A percentile compares a stretch with the other conserved stretches of the same genome.
Conservation (phyloP, 2,113 vertebrate genomes). For the Leptocoma aspasia region DNA sequence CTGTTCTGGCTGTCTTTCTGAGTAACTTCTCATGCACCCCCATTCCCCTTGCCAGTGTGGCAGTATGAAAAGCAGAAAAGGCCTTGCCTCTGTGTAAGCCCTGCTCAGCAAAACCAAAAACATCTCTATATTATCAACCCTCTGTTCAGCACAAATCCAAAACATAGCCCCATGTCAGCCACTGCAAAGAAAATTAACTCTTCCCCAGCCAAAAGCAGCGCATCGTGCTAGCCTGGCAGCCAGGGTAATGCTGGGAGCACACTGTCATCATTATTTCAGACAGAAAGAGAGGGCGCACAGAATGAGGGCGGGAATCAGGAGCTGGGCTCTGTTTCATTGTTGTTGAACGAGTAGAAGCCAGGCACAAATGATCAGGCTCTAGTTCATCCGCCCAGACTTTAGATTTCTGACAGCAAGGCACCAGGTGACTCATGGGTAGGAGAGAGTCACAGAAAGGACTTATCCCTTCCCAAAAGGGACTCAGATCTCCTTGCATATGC, state of each 20-base stretch:
- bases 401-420: background rate
- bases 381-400: background rate
- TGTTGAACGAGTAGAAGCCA: background rate
- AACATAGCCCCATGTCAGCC: background rate
- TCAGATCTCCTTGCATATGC: background rate
- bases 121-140: background rate
- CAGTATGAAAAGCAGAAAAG: background rate
- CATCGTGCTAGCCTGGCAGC: background rate
- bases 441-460: background rate
- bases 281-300: background rate
- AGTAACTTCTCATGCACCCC: background rate
- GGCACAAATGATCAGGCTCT: background rate
- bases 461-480: background rate
- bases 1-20: background rate
- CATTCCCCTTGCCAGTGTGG: background rate
- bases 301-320: background rate
- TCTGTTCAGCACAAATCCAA: background rate
- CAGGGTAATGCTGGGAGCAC: background rate
- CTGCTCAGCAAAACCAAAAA: background rate
- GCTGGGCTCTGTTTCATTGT: background rate
- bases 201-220: background rate
- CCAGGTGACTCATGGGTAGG: background rate
- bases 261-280: background rate
- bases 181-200: background rate
- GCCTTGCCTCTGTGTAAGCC: background rate